phyloP scores from a whole-genome alignment of 2,888 invertebrate species.

The Coenonympha glycerion region DNA sequence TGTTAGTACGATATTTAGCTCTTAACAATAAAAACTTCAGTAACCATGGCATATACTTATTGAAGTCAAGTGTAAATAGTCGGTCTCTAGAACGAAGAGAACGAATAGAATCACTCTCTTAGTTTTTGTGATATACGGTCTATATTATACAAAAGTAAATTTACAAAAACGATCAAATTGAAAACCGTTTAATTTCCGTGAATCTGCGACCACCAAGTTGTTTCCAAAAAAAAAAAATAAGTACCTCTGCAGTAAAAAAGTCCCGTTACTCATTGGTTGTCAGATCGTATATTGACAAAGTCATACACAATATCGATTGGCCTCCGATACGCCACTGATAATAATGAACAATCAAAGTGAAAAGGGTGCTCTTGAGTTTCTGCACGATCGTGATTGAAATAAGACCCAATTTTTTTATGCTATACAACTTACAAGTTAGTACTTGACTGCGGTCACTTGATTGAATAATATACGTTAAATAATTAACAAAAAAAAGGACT shows the following conservation, averaged over 20 bases:
- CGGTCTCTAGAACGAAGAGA: neutral
- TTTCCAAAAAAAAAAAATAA: neutral
- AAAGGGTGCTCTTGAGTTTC: conserved; percentile 7
- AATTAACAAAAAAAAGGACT: too few species aligned
- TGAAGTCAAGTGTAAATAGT: too few species aligned
- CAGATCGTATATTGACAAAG: conserved; percentile 6
- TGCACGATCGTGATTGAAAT: conserved; percentile 1
- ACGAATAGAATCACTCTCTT: too few species aligned
- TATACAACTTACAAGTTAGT: neutral
- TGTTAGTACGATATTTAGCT: too few species aligned
- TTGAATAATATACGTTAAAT: too few species aligned
- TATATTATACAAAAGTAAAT: too few species aligned
- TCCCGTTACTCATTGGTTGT: conserved; percentile 3
- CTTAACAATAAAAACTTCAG: too few species aligned
- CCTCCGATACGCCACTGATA: conserved; percentile 3
- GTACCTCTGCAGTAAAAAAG: conserved; percentile 1
- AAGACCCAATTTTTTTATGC: neutral
- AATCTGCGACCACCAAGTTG: neutral
- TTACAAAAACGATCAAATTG: neutral
- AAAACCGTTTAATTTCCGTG: neutral
- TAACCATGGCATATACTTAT: too few species aligned
- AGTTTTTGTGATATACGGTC: too few species aligned
- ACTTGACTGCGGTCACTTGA: too few species aligned
- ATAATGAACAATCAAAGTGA: neutral
- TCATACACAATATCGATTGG: conserved; percentile 7